Base-by-base conservation (phyloP, 1,140 invertebrate species). In the Magallana angulata region DNA sequence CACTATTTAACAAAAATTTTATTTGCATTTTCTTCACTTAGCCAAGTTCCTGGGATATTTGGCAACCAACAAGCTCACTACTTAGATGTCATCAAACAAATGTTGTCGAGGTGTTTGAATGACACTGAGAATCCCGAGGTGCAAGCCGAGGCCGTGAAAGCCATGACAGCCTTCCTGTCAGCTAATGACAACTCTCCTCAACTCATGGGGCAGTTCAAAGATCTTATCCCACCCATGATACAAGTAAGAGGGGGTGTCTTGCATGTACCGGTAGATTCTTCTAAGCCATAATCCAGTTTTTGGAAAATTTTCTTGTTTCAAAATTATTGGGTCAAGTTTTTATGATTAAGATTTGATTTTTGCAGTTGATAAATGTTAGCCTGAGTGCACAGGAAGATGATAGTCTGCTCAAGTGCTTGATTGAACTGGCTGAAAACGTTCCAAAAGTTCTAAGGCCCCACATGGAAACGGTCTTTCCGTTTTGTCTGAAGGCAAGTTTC, bases 31-130 rank as follows among this genome's bases (percentile, higher is more conserved):
- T 48, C 36, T 5, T 48, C 36, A 0, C 7, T 14, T 56, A 98
- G 97, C 88, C 97, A 97, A 93, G 98, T 99, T 24, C 99, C 99
- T 86, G 97, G 98, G 64, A 97, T 99, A 57, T 99, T 99, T 96
- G 99, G 98, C 48, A 98, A 98, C 94, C 97, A 99, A 94, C 98
- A 99, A 95, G 96, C 96, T 84, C 97, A 98, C 92, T 98, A 99
- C 94, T 94, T 99, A 58, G 96, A 98, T 93, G 96, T 99, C 7
- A 99, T 99, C 88, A 99, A 99, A 94, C 97, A 98, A 94, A 99
- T 99, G 98, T 95, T 99, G 85, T 96, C 97, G 58, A 97, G 97
- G 89, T 97, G 97, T 81, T 95, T 99, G 60, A 96, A 96, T 89
- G 96, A 97, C 87, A 95, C 96, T 18, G 95, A 96, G 89, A 96